Conservation (phyloP, 2,113 vertebrate species). For the Onychorhynchus coronatus region DNA sequence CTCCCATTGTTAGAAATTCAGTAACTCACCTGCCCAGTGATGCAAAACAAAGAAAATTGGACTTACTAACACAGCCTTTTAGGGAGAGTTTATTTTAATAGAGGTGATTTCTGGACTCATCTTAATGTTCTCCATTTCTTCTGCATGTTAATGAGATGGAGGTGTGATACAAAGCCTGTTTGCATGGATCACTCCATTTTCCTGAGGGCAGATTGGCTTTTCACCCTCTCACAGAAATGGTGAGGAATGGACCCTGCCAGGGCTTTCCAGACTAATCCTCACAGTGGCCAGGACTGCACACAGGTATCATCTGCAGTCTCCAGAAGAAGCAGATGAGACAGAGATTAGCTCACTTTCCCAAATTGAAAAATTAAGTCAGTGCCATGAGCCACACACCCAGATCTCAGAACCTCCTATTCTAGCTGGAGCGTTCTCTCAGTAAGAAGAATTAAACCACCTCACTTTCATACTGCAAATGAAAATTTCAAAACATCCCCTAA, state of each 20-base stretch:
- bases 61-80: constrained; percentile 49
- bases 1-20: constrained; percentile 61
- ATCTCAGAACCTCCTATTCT: neutral
- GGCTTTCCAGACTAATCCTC: neutral
- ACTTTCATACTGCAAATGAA: neutral
- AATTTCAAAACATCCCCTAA: constrained; percentile 19
- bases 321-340: neutral
- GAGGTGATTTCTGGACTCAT: neutral
- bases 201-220: neutral
- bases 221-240: neutral
- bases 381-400: neutral
- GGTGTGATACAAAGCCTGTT: neutral
- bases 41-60: constrained; percentile 69
- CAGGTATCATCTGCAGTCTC: neutral
- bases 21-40: constrained; percentile 69
- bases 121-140: neutral
- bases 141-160: neutral
- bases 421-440: neutral
- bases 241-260: neutral
- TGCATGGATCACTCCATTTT: neutral
- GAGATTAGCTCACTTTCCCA: neutral
- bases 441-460: constrained; percentile 5
- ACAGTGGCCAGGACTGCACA: neutral
- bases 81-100: constrained; percentile 50
- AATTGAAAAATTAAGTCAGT: neutral